These are phyloP conservation scores for Jacana jacana DNA, from an alignment of 2,113 vertebrate genomes.

Conservation along the genomic window DNA sequence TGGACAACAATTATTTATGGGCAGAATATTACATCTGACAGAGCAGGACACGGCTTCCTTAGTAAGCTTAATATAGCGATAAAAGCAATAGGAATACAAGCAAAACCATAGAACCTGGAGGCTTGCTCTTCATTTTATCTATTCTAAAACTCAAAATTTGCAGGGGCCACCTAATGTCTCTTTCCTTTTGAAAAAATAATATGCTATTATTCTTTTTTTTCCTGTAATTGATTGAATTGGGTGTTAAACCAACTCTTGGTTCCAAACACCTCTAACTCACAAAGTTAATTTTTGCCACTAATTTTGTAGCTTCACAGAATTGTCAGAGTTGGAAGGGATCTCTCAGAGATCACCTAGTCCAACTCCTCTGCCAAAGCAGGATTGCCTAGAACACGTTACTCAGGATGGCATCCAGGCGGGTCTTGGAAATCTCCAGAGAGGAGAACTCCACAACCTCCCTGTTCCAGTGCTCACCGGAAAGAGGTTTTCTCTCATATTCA, in stretches of 20 bases:
- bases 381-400: too few relatives aligned
- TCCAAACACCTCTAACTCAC: not conserved
- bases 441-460: too few relatives aligned
- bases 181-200: not conserved
- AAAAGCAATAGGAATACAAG: not conserved
- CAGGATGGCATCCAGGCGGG: too few relatives aligned
- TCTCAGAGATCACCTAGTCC: too few relatives aligned
- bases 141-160: not conserved
- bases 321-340: too few relatives aligned
- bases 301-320: not conserved
- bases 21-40: not conserved
- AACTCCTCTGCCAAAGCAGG: too few relatives aligned
- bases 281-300: not conserved
- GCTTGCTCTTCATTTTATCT: not conserved
- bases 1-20: not conserved
- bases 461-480: too few relatives aligned
- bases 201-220: not conserved
- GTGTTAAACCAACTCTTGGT: not conserved
- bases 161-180: not conserved
- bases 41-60: not conserved
- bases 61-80: not conserved
- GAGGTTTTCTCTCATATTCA: too few relatives aligned
- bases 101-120: not conserved
- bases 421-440: too few relatives aligned
- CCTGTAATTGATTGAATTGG: not conserved